Base-by-base conservation (phyloP, 2,797 vertebrate species). In the Sandelia bainsii region DNA sequence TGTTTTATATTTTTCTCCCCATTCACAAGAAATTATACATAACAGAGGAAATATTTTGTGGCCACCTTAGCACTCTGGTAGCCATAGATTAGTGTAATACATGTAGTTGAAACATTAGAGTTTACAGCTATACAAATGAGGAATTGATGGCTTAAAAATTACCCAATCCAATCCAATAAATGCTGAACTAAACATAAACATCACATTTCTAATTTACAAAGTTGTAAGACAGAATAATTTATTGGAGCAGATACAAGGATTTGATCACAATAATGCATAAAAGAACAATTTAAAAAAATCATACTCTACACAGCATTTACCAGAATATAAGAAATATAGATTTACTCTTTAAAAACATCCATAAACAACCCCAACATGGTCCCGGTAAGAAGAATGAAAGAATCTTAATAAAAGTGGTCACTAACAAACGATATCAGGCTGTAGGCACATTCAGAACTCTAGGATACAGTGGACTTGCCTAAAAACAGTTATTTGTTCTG, bases 261-360 rank as follows among this genome's bases (percentile, higher is more conserved):
- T 90, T 88, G 80, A 90, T 91, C 88, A 87, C 77, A 91, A 92
- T 83, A 69, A 89, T 81, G 72, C 83, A 86, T 90, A 88, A 93
- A 89, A 90, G 74, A 86, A 61, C 72, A 75, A 90, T 90, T 82
- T 76, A 90, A 73, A 69, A 72, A 84, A 86, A 85, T 70, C 77
- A 85, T 83, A 76, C 64, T 82, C 83, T 87, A 91, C 77, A 84
- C 84, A 92, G 89, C 84, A 91, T 91, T 91, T 81, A 87, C 89
- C 81, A 74, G 87, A 91, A 92, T 87, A 91, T 91, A 87, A 81
- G 89, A 91, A 91, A 89, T 85, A 92, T 89, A 92, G 84, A 91
- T 90, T 92, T 91, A 88, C 89, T 91, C 89, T 92, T 89, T 87
- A 90, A 93, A 92, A 89, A 85, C 69, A 79, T 91, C 85, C 80